A percentile compares a stretch with the other conserved stretches of the same genome.
These are phyloP conservation scores for Miltochrista miniata DNA, from an alignment of 2,888 invertebrate species.

Conservation along the genomic window DNA sequence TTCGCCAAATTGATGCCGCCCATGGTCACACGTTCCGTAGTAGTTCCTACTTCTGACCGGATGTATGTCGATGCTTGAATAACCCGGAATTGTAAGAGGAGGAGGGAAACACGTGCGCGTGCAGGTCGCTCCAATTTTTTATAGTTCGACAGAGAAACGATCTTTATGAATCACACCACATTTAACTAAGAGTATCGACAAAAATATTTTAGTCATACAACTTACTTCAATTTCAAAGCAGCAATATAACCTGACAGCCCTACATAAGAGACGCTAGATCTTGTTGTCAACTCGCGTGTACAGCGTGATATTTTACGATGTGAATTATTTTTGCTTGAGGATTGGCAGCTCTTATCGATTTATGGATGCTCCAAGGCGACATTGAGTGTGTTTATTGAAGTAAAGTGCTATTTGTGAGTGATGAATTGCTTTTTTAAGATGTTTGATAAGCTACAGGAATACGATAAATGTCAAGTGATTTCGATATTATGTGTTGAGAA, in stretches of 20 bases:
- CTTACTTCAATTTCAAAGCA: too few species aligned
- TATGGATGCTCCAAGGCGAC: slow-evolving; percentile 17
- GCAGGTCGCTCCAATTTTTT: too few species aligned
- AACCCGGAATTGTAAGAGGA: too few species aligned
- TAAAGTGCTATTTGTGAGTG: slow-evolving; percentile 8
- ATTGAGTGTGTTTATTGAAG: slow-evolving; percentile 14
- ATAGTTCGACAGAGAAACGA: too few species aligned
- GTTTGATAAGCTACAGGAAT: not conserved
- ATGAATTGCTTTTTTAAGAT: slow-evolving; percentile 9
- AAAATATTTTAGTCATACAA: too few species aligned
- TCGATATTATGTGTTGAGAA: not conserved
- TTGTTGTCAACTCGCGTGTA: slow-evolving; percentile 41
- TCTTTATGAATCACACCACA: too few species aligned
- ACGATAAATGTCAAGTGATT: not conserved
- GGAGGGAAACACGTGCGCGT: too few species aligned
- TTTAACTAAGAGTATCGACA: too few species aligned
- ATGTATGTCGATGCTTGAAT: too few species aligned
- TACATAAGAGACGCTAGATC: slow-evolving; percentile 24
- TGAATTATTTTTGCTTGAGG: slow-evolving; percentile 40
- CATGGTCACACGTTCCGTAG: too few species aligned
- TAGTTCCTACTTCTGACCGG: too few species aligned
- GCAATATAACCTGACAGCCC: slow-evolving; percentile 6
- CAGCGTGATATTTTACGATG: slow-evolving; percentile 40
- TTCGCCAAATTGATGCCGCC: too few species aligned
- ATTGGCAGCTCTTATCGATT: slow-evolving; percentile 35